These are phyloP conservation scores for Drosophila mayri DNA, from an alignment of 1,140 invertebrate genomes.

Conservation along the genomic window DNA sequence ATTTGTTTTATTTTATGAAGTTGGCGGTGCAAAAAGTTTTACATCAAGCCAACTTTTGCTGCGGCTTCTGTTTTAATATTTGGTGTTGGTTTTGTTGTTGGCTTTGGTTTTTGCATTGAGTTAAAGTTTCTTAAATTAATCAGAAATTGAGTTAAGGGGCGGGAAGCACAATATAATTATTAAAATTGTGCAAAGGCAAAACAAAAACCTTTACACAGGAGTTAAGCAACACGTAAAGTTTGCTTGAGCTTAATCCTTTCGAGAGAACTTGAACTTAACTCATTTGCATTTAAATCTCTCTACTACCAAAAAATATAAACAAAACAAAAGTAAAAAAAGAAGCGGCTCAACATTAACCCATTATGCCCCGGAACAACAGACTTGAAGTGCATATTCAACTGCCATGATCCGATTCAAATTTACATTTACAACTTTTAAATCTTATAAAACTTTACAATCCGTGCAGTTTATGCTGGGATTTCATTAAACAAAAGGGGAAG, in stretches of 20 bases:
- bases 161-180: slow-evolving; percentile 20
- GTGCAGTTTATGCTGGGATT: slow-evolving; percentile 59
- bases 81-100: slow-evolving; percentile 2
- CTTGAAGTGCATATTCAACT: slow-evolving; percentile 34
- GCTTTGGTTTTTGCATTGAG: slow-evolving; percentile 36
- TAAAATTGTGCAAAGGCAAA: slow-evolving; percentile 17
- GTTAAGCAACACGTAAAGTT: slow-evolving; percentile 30
- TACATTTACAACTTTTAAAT: slow-evolving; percentile 67
- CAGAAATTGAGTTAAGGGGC: slow-evolving; percentile 38
- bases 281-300: slow-evolving; percentile 49
- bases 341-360: slow-evolving; percentile 32
- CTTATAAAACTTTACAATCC: slow-evolving; percentile 68
- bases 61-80: slow-evolving; percentile 23
- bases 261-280: slow-evolving; percentile 18
- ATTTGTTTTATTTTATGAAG: slow-evolving; percentile 78
- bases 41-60: slow-evolving; percentile 59
- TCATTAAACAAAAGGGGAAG: slow-evolving; percentile 56
- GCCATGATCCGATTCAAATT: slow-evolving; percentile 55
- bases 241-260: slow-evolving; percentile 4
- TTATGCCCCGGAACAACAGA: slow-evolving; percentile 32
- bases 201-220: slow-evolving; percentile 13
- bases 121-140: slow-evolving; percentile 57
- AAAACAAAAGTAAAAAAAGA: neutral
- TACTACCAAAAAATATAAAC: neutral
- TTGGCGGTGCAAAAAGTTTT: slow-evolving; percentile 59